phyloP scores from a whole-genome alignment of 2,888 invertebrate genomes.

The Maniola hyperantus region DNA sequence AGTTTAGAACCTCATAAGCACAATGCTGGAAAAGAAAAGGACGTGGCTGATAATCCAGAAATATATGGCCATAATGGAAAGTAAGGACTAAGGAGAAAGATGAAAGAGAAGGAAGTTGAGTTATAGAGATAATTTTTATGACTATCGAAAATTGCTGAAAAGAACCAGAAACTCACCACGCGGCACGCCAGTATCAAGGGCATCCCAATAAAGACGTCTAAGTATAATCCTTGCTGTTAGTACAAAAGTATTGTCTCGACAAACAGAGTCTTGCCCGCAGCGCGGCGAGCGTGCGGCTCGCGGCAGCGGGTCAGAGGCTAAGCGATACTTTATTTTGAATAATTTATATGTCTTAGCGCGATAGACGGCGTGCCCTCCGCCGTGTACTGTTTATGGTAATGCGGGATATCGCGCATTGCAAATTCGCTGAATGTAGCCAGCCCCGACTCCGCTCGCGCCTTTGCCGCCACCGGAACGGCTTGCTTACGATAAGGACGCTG shows the following conservation, averaged over 20 bases:
- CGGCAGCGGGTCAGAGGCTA: slow-evolving; percentile 74
- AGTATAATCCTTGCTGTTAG: neutral
- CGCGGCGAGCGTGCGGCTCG: slow-evolving; percentile 45
- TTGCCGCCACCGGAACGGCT: slow-evolving; percentile 61
- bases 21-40: no score
- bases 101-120: no score
- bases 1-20: no score
- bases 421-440: slow-evolving; percentile 76
- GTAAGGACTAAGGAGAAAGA: no score
- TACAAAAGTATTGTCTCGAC: slow-evolving; percentile 30
- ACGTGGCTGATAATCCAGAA: no score
- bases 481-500: slow-evolving; percentile 66
- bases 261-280: slow-evolving; percentile 39
- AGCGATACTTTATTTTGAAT: slow-evolving; percentile 84
- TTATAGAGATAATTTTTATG: no score
- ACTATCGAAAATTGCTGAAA: no score
- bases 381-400: slow-evolving; percentile 82
- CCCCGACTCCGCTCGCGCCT: slow-evolving; percentile 28
- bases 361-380: slow-evolving; percentile 81
- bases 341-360: slow-evolving; percentile 81
- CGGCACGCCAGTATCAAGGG: neutral
- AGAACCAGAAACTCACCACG: neutral
- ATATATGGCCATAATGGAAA: no score
- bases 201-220: neutral
- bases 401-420: slow-evolving; percentile 81